These are phyloP conservation scores for Phoeniculus purpureus DNA, from an alignment of 2,797 vertebrate species.

Conservation along the genomic window DNA sequence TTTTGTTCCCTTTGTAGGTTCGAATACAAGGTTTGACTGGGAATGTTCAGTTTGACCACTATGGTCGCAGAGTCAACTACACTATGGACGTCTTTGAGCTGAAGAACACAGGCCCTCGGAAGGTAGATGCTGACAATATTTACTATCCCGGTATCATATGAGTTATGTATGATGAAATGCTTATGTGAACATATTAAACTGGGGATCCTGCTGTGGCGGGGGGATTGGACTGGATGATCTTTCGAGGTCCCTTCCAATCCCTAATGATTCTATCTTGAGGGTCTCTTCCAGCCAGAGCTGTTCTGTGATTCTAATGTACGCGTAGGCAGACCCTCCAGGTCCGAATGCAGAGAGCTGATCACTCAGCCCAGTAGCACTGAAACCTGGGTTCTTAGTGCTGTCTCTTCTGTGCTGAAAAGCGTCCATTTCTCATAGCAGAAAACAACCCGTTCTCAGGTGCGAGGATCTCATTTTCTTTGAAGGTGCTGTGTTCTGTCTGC, in stretches of 20 bases:
- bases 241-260: no score
- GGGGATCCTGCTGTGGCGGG: no score
- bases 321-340: not conserved
- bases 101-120: constrained; percentile 92
- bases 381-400: not conserved
- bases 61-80: constrained; percentile 95
- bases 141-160: not conserved
- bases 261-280: no score
- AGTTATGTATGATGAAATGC: not conserved
- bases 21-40: constrained; percentile 96
- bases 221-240: no score
- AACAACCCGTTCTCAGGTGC: no score
- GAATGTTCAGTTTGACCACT: constrained; percentile 98
- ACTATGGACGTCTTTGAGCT: constrained; percentile 98
- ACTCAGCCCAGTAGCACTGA: not conserved
- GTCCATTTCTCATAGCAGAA: no score
- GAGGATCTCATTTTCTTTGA: no score
- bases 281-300: no score
- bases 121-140: constrained; percentile 77
- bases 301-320: not conserved
- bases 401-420: not conserved
- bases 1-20: constrained; percentile 88
- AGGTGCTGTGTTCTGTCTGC: no score
- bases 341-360: not conserved
- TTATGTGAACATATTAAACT: no score